A percentile compares a stretch with the other conserved stretches of the same genome.
These are phyloP conservation scores for Parochlus steinenii DNA, from an alignment of 2,888 invertebrate genomes.

Conservation along the genomic window DNA sequence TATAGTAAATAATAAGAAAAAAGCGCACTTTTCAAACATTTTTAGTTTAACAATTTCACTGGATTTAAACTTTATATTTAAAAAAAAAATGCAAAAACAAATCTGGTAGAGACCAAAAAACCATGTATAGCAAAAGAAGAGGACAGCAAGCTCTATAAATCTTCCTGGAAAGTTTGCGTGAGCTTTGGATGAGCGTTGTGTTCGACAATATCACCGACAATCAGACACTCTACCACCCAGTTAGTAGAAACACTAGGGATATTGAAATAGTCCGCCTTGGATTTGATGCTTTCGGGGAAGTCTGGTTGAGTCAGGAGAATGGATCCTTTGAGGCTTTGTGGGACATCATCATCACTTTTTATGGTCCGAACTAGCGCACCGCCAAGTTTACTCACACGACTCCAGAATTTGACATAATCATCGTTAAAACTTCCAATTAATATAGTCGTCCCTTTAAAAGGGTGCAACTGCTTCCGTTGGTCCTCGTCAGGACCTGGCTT, in stretches of 20 bases:
- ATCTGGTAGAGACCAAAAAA: no score
- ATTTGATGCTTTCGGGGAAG: slow-evolving; percentile 38
- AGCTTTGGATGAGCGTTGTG: slow-evolving; percentile 35
- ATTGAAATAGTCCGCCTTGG: slow-evolving; percentile 36
- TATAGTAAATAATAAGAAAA: no score
- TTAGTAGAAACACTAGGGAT: slow-evolving; percentile 49
- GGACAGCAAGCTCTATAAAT: no score
- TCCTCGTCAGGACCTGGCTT: slow-evolving; percentile 21
- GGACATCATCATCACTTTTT: slow-evolving; percentile 31
- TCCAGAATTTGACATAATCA: slow-evolving; percentile 42
- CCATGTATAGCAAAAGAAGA: no score
- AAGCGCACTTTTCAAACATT: no score
- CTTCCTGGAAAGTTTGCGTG: slow-evolving; percentile 16
- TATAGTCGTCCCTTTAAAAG: slow-evolving; percentile 35
- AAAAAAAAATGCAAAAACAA: no score
- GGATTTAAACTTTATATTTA: no score
- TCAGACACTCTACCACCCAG: slow-evolving; percentile 52
- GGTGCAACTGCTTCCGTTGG: slow-evolving; percentile 26
- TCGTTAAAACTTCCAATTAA: slow-evolving; percentile 35
- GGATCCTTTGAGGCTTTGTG: slow-evolving; percentile 31
- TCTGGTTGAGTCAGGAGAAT: slow-evolving; percentile 44
- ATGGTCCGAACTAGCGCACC: slow-evolving; percentile 35
- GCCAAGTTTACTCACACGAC: slow-evolving; percentile 38
- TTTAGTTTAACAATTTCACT: no score
- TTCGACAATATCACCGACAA: slow-evolving; percentile 37